A percentile compares a stretch with the other conserved stretches of the same genome.
Evolutionary conservation across 92 coral and sea anemone species (phyloP).

Genomic region (Diadumene lineata): DNA sequence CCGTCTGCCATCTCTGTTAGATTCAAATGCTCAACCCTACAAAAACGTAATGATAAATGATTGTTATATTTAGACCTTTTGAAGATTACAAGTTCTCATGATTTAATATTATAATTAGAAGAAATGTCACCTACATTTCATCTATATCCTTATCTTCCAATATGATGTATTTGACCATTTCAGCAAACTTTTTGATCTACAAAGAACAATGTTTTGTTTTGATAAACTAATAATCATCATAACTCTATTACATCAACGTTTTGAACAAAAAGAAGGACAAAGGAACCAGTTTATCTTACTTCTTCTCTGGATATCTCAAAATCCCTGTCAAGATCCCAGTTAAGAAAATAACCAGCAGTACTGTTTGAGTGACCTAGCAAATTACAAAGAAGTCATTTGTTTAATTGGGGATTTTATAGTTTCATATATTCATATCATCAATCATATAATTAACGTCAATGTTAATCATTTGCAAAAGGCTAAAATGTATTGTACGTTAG

Average conservation of each 20-base stretch:
- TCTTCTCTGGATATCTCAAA: conserved; percentile 77
- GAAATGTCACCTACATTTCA: conserved; percentile 67
- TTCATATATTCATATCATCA: background rate
- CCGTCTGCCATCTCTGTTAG: conserved; percentile 36
- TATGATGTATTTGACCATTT: conserved; percentile 65
- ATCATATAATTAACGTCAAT: background rate
- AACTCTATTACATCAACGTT: too few relatives aligned
- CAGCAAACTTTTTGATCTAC: conserved; percentile 78
- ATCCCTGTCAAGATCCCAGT: conserved; percentile 83
- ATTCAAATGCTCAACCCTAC: conserved; percentile 29
- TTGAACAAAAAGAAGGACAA: too few relatives aligned
- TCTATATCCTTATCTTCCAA: conserved; percentile 80
- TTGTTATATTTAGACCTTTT: too few relatives aligned
- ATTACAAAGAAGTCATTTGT: background rate
- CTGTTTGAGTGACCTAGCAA: conserved; percentile 83
- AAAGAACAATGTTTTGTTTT: background rate
- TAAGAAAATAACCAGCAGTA: conserved; percentile 72
- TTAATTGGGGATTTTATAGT: too few relatives aligned
- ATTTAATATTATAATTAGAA: background rate
- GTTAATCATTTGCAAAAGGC: too few relatives aligned
- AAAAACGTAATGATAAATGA: background rate
- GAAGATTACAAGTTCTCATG: background rate
- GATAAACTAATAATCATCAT: too few relatives aligned
- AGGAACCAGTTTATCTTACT: too few relatives aligned
- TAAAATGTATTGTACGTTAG: too few relatives aligned